These are phyloP conservation scores for Galago senegalensis DNA, from an alignment of 2,797 vertebrate species.

Conservation along the genomic window DNA sequence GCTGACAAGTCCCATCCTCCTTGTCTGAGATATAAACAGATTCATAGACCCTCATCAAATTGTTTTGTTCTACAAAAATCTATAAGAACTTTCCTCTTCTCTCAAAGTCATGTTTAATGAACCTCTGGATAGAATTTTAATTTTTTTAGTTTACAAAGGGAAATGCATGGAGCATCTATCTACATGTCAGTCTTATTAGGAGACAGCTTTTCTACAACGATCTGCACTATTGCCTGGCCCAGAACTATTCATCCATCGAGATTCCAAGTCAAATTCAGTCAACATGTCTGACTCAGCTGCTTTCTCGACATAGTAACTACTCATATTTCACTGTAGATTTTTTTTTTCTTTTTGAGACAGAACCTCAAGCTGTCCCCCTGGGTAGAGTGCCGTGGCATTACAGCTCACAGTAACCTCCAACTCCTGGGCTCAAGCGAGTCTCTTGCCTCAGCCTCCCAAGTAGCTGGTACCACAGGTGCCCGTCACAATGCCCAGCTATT, in stretches of 20 bases:
- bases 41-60: not conserved
- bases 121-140: not conserved
- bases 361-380: too few relatives aligned
- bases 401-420: too few relatives aligned
- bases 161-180: not conserved
- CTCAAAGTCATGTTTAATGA: not conserved
- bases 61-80: not conserved
- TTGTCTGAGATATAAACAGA: not conserved
- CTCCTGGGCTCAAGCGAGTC: too few relatives aligned
- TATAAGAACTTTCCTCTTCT: not conserved
- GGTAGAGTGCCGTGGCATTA: too few relatives aligned
- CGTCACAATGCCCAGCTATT: too few relatives aligned
- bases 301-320: not conserved
- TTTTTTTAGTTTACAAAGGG: constrained; percentile 22
- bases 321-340: not conserved
- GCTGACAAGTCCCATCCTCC: not conserved
- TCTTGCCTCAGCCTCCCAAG: too few relatives aligned
- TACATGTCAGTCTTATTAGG: not conserved
- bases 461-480: too few relatives aligned
- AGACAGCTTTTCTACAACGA: not conserved
- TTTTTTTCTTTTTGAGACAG: too few relatives aligned
- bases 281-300: not conserved
- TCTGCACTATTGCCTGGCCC: not conserved
- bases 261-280: not conserved
- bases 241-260: not conserved